Evolutionary conservation across 2,113 vertebrate genomes (phyloP).

Genomic region (Psittacara wagleri): DNA sequence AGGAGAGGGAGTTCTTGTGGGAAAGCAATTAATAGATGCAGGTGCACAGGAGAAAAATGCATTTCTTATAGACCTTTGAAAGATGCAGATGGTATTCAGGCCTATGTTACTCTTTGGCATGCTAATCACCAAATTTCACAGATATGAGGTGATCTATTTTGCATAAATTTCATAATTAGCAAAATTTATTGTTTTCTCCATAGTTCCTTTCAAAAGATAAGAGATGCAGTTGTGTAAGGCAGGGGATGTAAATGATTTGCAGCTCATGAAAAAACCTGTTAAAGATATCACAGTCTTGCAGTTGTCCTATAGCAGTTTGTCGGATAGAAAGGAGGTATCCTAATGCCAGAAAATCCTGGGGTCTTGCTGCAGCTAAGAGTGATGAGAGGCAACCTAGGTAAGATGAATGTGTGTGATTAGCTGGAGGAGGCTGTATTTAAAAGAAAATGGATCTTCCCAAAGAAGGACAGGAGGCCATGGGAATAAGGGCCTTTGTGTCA

Average conservation of each 20-base stretch:
- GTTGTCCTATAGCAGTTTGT: background rate
- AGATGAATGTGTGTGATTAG: background rate
- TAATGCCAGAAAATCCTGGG: background rate
- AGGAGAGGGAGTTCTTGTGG: slow-evolving; percentile 62
- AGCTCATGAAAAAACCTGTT: background rate
- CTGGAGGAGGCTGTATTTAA: background rate
- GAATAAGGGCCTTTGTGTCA: background rate
- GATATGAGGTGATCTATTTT: background rate
- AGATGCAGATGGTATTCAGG: slow-evolving; percentile 16
- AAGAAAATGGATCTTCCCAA: background rate
- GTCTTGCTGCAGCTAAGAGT: background rate
- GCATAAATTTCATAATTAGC: background rate
- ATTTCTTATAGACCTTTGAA: slow-evolving; percentile 31
- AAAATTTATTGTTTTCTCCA: background rate
- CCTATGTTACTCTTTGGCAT: background rate
- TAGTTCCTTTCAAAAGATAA: background rate
- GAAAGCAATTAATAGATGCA: slow-evolving; percentile 69
- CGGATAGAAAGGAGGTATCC: background rate
- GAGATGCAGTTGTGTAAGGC: background rate
- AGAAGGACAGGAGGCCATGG: background rate
- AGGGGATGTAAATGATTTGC: background rate
- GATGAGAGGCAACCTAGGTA: background rate
- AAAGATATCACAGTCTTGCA: background rate
- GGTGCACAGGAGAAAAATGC: slow-evolving; percentile 54
- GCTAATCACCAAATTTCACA: slow-evolving; percentile 49